Conservation (phyloP, 2,113 vertebrate genomes). For the Apus apus region DNA sequence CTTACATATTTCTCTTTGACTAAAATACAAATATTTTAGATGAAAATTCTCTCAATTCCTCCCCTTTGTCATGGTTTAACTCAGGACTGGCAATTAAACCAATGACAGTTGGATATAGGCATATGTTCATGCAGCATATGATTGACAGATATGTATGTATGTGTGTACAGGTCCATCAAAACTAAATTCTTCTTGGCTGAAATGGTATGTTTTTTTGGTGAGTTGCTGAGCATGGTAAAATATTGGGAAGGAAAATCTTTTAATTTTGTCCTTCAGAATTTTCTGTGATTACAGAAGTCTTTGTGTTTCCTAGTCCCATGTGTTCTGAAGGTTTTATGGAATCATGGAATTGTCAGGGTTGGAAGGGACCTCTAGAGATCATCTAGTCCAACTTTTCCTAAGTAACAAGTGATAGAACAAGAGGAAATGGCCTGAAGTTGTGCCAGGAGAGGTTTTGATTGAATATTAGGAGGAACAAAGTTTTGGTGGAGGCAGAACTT, state of each 20-base stretch:
- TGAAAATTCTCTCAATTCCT: background rate
- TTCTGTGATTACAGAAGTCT: background rate
- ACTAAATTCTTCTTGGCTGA: background rate
- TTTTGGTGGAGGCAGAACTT: background rate
- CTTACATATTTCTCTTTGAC: background rate
- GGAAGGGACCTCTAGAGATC: too few species aligned
- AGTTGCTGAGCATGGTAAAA: background rate
- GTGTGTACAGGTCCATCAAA: background rate
- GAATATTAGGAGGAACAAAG: too few species aligned
- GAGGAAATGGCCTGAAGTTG: too few species aligned
- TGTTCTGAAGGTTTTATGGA: background rate
- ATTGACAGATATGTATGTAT: background rate
- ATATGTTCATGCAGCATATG: background rate
- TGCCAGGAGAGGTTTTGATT: too few species aligned
- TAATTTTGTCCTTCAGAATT: constrained; percentile 6
- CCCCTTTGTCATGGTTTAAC: background rate
- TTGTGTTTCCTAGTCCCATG: background rate
- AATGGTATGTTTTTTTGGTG: background rate
- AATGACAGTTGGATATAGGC: background rate
- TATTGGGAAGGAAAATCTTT: background rate
- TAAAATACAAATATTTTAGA: background rate
- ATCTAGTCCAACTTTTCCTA: too few species aligned
- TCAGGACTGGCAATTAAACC: too few species aligned
- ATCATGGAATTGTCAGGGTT: too few species aligned
- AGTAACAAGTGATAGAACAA: too few species aligned